Conservation (phyloP, 2,113 vertebrate species). For the Leptocoma aspasia region DNA sequence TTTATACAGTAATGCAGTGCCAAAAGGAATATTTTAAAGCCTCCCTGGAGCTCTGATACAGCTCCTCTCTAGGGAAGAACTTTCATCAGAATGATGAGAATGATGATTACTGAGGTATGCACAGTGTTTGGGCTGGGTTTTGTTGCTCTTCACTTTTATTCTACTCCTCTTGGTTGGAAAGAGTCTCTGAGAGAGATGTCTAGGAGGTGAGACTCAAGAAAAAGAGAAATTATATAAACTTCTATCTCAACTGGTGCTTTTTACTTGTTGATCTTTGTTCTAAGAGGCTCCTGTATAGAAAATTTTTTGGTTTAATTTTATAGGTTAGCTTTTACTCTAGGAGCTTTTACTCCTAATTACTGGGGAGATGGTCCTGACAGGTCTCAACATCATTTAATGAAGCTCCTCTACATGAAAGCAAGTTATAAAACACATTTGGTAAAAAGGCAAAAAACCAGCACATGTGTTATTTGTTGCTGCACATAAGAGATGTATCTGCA, state of each 20-base stretch:
- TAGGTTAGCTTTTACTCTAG: not conserved
- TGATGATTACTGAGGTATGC: not conserved
- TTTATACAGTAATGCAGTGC: not conserved
- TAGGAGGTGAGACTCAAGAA: not conserved
- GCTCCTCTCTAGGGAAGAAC: not conserved
- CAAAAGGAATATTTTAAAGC: not conserved
- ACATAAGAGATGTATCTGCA: not conserved
- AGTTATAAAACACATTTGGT: not conserved
- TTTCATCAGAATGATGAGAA: not conserved
- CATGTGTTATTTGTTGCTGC: fast-evolving
- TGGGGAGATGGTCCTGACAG: not conserved
- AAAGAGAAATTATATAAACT: not conserved
- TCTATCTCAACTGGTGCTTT: not conserved
- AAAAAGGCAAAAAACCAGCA: not conserved
- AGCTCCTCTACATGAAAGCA: not conserved
- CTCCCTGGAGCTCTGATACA: not conserved
- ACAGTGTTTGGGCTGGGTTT: not conserved
- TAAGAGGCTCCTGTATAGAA: not conserved
- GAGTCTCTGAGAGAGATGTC: not conserved
- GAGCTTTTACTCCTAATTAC: not conserved
- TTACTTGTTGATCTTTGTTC: not conserved
- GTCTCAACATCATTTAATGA: not conserved
- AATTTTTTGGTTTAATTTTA: not conserved
- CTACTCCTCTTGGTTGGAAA: not conserved
- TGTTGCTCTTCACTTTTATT: not conserved